A percentile compares a stretch with the other conserved stretches of the same genome.
Conservation (phyloP, 64 coral and sea anemone species). For the Stichodactyla mertensii region DNA sequence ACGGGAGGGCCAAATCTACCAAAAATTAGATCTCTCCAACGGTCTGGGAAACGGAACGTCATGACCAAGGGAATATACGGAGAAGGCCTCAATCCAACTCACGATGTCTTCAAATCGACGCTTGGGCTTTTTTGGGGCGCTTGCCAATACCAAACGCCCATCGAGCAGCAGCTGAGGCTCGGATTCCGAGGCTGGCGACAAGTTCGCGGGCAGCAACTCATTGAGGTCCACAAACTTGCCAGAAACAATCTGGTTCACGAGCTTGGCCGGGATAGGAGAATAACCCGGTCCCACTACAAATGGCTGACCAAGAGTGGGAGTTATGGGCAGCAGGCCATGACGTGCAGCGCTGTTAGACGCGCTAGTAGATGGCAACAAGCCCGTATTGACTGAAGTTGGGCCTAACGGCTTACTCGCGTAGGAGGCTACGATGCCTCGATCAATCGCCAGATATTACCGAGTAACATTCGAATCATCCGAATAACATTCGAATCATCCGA, state of each 20-base stretch:
- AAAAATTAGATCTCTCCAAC: slow-evolving; percentile 24
- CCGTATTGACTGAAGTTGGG: slow-evolving; percentile 1
- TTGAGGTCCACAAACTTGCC: slow-evolving; percentile 37
- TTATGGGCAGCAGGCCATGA: background rate
- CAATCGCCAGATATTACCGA: no score
- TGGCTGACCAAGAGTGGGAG: slow-evolving; percentile 9
- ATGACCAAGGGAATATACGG: slow-evolving; percentile 23
- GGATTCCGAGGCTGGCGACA: slow-evolving; percentile 9
- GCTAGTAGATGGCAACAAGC: background rate
- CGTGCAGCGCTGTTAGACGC: background rate
- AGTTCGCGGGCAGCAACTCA: slow-evolving; percentile 30
- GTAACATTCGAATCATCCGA: no score
- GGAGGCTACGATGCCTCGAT: no score
- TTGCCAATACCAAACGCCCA: slow-evolving; percentile 16
- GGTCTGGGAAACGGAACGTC: background rate
- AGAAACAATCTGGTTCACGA: slow-evolving; percentile 33
- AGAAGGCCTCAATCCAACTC: slow-evolving; percentile 21
- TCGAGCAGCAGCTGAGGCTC: slow-evolving; percentile 29
- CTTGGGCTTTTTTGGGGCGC: background rate
- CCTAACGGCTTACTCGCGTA: background rate
- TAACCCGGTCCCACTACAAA: slow-evolving; percentile 30
- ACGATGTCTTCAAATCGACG: slow-evolving; percentile 19
- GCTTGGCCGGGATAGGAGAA: no score
- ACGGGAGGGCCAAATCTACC: no score
- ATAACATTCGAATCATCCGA: no score